A percentile compares a stretch with the other conserved stretches of the same genome.
Conservation (phyloP, 2,113 vertebrate genomes). For the Centropus unirufus region DNA sequence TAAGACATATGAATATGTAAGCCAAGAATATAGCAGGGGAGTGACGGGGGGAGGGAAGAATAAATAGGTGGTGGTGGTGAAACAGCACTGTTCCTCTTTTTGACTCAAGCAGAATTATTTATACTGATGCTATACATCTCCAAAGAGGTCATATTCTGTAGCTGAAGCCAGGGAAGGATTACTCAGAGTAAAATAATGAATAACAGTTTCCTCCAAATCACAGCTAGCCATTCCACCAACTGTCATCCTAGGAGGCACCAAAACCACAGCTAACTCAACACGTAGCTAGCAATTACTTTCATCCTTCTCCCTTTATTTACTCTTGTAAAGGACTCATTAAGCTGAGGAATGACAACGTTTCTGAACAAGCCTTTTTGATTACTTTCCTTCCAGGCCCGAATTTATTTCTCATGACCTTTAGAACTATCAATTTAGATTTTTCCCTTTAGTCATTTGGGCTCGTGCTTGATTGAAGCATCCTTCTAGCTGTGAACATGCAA, state of each 20-base stretch:
- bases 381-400: slow-evolving; percentile 55
- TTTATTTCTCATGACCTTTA: slow-evolving; percentile 74
- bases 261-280: slow-evolving; percentile 1
- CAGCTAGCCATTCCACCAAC: not conserved
- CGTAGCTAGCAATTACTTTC: slow-evolving; percentile 68
- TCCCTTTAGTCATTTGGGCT: slow-evolving; percentile 41
- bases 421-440: slow-evolving; percentile 61
- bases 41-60: too few species aligned
- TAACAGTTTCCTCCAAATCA: not conserved
- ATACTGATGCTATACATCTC: not conserved
- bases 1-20: not conserved
- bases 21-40: not conserved
- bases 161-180: not conserved
- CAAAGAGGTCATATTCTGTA: not conserved
- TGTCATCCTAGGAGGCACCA: not conserved
- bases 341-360: slow-evolving; percentile 49
- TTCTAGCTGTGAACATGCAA: not conserved
- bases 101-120: not conserved
- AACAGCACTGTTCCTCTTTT: not conserved
- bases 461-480: slow-evolving; percentile 61
- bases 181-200: not conserved
- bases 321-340: slow-evolving; percentile 71
- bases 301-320: slow-evolving; percentile 69
- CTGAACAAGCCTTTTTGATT: slow-evolving; percentile 65
- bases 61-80: not conserved